Percentiles rank a stretch among this genome's conserved stretches.
These are phyloP conservation scores for Brachynemurus nebulosus DNA, from an alignment of 2,888 invertebrate species.

Conservation along the genomic window DNA sequence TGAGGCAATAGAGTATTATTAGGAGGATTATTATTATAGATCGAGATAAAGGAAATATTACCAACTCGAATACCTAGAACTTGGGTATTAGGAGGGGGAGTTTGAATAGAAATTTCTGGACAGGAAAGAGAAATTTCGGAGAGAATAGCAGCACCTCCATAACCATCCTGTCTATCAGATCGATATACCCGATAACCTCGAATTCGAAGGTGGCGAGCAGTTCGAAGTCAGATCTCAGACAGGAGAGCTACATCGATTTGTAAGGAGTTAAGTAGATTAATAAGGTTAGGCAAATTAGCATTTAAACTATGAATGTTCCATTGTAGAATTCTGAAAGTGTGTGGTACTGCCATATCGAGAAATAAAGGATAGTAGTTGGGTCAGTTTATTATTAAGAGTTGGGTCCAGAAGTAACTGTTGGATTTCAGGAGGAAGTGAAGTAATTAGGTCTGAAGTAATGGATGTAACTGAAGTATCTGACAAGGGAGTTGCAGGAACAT, in stretches of 20 bases:
- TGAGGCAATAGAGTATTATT: neutral
- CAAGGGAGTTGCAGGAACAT: neutral
- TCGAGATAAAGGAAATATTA: neutral
- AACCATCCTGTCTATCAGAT: neutral
- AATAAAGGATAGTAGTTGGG: neutral
- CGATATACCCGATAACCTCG: neutral
- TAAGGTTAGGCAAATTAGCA: neutral
- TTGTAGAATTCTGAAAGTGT: neutral
- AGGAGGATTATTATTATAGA: neutral
- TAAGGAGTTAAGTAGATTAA: neutral
- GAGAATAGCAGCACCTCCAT: neutral
- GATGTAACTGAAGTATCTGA: neutral
- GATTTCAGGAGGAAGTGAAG: neutral
- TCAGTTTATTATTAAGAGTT: neutral
- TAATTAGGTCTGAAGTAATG: too few relatives aligned
- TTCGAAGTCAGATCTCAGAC: neutral
- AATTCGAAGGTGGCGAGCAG: neutral
- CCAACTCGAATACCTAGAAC: neutral
- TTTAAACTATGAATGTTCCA: neutral
- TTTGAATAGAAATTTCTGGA: neutral
- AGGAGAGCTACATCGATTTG: neutral
- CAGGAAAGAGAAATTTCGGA: neutral
- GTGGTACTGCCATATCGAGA: neutral
- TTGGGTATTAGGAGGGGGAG: neutral
- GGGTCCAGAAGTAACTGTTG: neutral